Conservation (phyloP, 2,797 vertebrate genomes). For the Pipistrellus pygmaeus region DNA sequence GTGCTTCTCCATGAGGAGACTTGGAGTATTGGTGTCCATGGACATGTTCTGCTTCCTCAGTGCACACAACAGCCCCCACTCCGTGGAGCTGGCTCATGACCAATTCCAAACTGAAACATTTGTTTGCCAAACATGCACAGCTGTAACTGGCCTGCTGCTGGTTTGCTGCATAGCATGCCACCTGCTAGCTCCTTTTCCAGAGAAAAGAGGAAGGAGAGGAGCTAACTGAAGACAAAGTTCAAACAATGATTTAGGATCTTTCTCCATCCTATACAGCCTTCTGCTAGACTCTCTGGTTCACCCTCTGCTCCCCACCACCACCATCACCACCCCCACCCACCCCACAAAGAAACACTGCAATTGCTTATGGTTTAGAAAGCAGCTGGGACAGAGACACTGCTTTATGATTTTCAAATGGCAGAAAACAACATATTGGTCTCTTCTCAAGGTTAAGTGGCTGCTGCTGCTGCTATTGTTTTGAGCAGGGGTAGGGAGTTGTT, state of each 20-base stretch:
- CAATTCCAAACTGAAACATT: constrained; percentile 68
- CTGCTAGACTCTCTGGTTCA: constrained; percentile 59
- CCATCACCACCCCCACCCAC: not conserved
- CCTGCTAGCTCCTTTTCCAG: constrained; percentile 36
- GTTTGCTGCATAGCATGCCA: not conserved
- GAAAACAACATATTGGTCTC: not conserved
- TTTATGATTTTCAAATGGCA: constrained; percentile 26
- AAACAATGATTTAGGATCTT: constrained; percentile 25
- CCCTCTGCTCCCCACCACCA: not conserved
- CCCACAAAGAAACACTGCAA: not conserved
- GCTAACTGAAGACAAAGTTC: constrained; percentile 59
- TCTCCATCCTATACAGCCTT: not conserved
- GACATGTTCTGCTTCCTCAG: not conserved
- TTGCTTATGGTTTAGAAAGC: not conserved
- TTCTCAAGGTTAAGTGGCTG: constrained; percentile 69
- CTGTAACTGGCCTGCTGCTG: not conserved
- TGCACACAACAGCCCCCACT: not conserved
- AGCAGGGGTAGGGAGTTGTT: constrained; percentile 71
- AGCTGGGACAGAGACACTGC: not conserved
- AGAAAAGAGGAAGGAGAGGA: not conserved
- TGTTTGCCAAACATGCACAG: constrained; percentile 34
- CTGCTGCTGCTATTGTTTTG: not conserved
- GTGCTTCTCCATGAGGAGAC: not conserved
- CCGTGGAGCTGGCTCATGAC: constrained; percentile 1
- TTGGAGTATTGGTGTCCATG: not conserved